These are phyloP conservation scores for Siniperca scherzeri DNA, from an alignment of 2,797 vertebrate genomes.

Conservation along the genomic window DNA sequence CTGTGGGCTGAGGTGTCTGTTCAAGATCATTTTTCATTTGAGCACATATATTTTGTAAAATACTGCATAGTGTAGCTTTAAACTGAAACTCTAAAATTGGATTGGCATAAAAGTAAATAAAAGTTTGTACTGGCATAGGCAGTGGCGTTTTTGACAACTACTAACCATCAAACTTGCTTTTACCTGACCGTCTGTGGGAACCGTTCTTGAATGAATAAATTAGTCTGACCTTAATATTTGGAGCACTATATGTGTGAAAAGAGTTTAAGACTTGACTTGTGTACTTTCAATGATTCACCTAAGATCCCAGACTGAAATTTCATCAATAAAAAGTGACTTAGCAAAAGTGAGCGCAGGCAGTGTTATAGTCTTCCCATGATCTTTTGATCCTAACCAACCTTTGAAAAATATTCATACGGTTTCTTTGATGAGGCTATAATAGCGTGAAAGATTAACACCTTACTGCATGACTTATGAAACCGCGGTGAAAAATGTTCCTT, in stretches of 20 bases:
- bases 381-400: constrained; percentile 45
- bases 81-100: background rate
- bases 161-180: too few relatives aligned
- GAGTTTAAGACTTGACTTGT: background rate
- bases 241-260: background rate
- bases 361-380: constrained; percentile 27
- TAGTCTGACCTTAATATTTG: background rate
- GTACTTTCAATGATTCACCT: constrained; percentile 7
- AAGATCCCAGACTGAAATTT: constrained; percentile 33
- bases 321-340: constrained; percentile 21
- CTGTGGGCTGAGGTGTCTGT: background rate
- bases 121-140: background rate
- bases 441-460: constrained; percentile 42
- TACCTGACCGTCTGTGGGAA: background rate
- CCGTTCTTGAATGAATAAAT: background rate
- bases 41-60: background rate
- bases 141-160: too few relatives aligned
- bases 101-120: background rate
- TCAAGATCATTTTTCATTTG: background rate
- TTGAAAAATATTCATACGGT: constrained; percentile 22
- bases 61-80: background rate
- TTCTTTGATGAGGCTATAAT: constrained; percentile 28
- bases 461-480: constrained; percentile 43
- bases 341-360: background rate
- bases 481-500: constrained; percentile 14